Evolutionary conservation across 2,113 vertebrate genomes (phyloP).

Genomic region (Leptosomus discolor): DNA sequence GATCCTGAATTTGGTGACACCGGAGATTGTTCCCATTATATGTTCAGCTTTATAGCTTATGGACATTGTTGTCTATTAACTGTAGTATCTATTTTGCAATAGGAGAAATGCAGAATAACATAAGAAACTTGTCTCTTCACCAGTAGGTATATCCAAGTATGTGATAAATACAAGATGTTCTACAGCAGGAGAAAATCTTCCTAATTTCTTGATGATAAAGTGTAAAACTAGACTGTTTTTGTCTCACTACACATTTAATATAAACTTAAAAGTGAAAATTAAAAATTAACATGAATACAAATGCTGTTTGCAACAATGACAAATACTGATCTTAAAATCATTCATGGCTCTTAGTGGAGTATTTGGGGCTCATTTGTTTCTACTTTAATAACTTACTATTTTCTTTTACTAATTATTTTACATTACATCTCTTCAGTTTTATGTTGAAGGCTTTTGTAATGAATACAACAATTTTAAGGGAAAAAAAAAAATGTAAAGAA

Average conservation of each 20-base stretch:
- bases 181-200: background rate
- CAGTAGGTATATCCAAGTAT: background rate
- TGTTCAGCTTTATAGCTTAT: background rate
- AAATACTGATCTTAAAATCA: background rate
- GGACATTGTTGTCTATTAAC: background rate
- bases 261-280: background rate
- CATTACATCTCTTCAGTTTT: background rate
- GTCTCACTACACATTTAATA: background rate
- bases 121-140: background rate
- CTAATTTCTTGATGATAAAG: background rate
- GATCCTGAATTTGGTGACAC: background rate
- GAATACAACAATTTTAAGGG: background rate
- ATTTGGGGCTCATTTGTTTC: background rate
- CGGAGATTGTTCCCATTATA: accelerated
- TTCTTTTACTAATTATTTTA: background rate
- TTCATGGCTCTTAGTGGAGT: background rate
- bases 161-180: background rate
- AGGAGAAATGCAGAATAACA: background rate
- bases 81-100: background rate
- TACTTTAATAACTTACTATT: background rate
- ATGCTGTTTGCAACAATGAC: background rate
- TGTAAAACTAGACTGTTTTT: background rate
- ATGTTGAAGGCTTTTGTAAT: background rate
- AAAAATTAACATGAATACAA: background rate
- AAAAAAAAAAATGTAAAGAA: background rate